A percentile compares a stretch with the other conserved stretches of the same genome.
These are phyloP conservation scores for Tachuris rubrigastra DNA, from an alignment of 2,113 vertebrate species.

Conservation along the genomic window DNA sequence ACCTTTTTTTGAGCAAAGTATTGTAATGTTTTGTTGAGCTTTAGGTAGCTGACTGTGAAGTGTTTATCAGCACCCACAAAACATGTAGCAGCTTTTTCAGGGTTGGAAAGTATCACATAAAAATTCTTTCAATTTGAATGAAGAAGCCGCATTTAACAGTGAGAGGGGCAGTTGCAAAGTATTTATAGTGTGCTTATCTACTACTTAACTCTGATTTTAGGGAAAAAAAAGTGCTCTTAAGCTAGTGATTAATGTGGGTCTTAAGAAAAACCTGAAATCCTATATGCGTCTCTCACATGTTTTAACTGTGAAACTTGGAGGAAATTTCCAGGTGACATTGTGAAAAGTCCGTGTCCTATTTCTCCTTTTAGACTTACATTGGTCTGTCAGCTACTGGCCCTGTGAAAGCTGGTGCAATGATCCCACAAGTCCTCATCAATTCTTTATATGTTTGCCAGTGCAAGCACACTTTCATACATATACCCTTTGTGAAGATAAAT, in stretches of 20 bases:
- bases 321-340: background rate
- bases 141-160: background rate
- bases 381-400: background rate
- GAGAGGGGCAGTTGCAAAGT: background rate
- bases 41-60: background rate
- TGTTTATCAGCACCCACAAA: background rate
- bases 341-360: background rate
- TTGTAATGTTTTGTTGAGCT: background rate
- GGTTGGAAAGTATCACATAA: background rate
- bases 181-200: background rate
- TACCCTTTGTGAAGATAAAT: background rate
- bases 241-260: background rate
- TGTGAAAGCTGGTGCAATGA: background rate
- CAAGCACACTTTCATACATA: background rate
- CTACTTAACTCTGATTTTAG: background rate
- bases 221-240: background rate
- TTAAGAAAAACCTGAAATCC: background rate
- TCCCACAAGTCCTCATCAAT: background rate
- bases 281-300: background rate
- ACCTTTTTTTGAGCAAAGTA: background rate
- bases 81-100: background rate
- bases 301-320: background rate
- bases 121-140: background rate
- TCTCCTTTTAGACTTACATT: background rate
- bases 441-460: background rate